Percentiles rank a stretch among this genome's conserved stretches.
phyloP scores from a whole-genome alignment of 2,888 invertebrate species.

The Eupeodes latifasciatus region DNA sequence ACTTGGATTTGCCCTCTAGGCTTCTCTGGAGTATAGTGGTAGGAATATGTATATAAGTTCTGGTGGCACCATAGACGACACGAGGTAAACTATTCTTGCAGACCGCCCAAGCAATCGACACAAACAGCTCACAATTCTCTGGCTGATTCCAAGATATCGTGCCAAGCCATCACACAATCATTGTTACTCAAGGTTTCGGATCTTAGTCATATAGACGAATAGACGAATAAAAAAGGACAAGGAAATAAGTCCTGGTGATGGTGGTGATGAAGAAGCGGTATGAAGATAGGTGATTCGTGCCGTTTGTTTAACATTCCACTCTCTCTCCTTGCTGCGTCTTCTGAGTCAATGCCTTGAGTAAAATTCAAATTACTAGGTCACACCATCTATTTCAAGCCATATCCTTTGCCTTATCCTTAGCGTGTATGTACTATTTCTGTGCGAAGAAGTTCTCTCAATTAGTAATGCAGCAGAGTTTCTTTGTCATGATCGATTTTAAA shows the following conservation, averaged over 20 bases:
- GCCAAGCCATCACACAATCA: constrained; percentile 71
- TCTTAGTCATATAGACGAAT: neutral
- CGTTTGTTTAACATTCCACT: neutral
- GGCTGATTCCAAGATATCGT: constrained; percentile 67
- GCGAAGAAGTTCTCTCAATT: constrained; percentile 5
- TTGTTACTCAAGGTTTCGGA: constrained; percentile 46
- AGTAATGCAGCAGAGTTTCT: constrained; percentile 13
- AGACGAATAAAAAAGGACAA: neutral
- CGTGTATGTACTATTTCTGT: neutral
- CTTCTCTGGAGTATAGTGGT: neutral
- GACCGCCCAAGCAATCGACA: constrained; percentile 60
- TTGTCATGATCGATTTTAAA: constrained; percentile 13
- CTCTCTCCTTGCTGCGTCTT: neutral
- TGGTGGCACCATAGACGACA: constrained; percentile 60
- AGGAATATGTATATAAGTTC: neutral
- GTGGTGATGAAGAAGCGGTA: neutral
- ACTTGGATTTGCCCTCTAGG: neutral
- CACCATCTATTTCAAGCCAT: neutral
- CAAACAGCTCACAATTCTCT: constrained; percentile 51
- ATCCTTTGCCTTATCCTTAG: neutral
- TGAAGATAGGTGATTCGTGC: neutral
- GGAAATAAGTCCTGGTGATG: neutral
- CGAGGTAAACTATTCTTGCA: constrained; percentile 62
- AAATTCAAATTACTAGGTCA: neutral
- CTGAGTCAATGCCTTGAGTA: neutral